These are phyloP conservation scores for Pardosa pseudoannulata DNA, from an alignment of 2,888 invertebrate genomes.

Conservation along the genomic window DNA sequence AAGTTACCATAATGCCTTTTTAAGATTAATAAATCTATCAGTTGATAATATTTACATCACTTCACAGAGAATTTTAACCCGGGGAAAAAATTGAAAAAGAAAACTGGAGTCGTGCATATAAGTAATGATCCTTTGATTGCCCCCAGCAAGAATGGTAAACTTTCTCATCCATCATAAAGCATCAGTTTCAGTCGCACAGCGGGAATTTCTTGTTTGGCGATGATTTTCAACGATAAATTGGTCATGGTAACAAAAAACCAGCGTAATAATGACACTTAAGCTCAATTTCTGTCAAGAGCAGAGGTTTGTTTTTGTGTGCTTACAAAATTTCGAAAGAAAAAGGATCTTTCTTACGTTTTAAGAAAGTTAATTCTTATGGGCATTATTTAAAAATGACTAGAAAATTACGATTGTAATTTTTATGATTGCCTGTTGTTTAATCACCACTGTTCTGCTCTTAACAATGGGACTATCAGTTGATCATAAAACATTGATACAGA, in stretches of 20 bases:
- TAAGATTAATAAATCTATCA: no score
- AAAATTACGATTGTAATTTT: no score
- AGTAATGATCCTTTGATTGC: slow-evolving; percentile 62
- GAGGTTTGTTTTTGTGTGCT: slow-evolving; percentile 27
- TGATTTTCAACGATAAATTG: slow-evolving; percentile 58
- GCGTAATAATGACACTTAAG: slow-evolving; percentile 49
- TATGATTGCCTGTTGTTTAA: no score
- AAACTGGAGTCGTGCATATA: slow-evolving; percentile 4
- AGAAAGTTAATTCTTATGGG: background rate
- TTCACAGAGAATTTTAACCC: background rate
- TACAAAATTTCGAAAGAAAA: slow-evolving; percentile 22
- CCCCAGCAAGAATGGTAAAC: slow-evolving; percentile 6
- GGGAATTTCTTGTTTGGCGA: slow-evolving; percentile 33
- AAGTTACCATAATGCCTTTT: no score
- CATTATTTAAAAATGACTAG: no score
- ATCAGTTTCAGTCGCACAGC: slow-evolving; percentile 44
- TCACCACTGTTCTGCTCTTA: no score
- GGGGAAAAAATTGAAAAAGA: background rate
- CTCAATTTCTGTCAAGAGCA: slow-evolving; percentile 55
- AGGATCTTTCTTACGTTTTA: background rate
- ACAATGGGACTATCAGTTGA: no score
- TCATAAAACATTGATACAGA: no score
- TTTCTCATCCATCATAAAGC: slow-evolving; percentile 46
- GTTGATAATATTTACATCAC: no score
- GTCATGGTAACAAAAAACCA: slow-evolving; percentile 36